Evolutionary conservation across 2,797 vertebrate genomes (phyloP), one percentile per base, ranked within the genome.

Genomic region (Cercopithecus neglectus): DNA sequence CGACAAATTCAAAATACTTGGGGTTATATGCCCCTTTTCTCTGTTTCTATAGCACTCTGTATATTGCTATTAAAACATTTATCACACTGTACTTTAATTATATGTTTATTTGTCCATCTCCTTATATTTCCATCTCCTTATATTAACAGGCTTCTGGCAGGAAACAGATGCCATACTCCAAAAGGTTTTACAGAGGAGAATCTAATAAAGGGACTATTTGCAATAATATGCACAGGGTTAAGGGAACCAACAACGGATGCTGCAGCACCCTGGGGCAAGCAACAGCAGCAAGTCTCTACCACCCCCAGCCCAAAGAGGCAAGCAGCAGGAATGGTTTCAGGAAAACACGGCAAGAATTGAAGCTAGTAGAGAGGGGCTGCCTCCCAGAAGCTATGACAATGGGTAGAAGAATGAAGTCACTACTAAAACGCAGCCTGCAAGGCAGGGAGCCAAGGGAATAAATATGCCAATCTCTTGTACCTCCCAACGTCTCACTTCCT

Each of bases 51-150:
- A 92, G 75, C 61, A 87, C 10, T 46, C 30, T 83, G 70, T 50
- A 53, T 75, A 64, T 87, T 76, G 84, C 55, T 81, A 92, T 92
- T 83, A 88, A 94, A 92, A 82, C 46, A 30, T 80, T 81, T 92
- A 64, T 72, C 92, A 28, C 13, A 14, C 26, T 64, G 30, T 85
- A 39, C 64, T 96, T 95, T 97, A 92, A 92, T 75, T 83, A 84
- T 46, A 16, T 84, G 61, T 96, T 83, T 96, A 91, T 94, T 81
- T 95, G n/a, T 88, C 94, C 80, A 22, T 87, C 81, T 96, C 55
- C 61, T 89, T 89, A 26, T 75, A 94, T 85, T 93, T 88, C 94
- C 79, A 21, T 87, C 80, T 96, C 55, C 61, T 89, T 89, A 26
- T 75, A 94, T 85, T 93, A 93, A 67, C 64, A 82, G 48, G 59